Percentiles rank a stretch among this genome's conserved stretches.
Conservation (phyloP, 2,888 invertebrate species). For the Alloplasta piceator region DNA sequence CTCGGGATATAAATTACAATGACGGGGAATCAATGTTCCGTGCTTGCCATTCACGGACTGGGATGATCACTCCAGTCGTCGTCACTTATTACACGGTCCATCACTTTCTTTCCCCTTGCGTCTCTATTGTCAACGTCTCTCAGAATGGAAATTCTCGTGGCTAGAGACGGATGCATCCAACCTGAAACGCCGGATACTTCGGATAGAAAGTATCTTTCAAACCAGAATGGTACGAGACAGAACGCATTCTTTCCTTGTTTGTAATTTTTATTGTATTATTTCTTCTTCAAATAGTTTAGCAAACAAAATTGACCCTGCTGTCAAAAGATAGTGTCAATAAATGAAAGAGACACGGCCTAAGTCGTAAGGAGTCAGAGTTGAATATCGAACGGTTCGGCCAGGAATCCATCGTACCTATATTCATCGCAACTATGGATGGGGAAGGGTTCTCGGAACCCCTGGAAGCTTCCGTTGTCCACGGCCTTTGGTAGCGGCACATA, state of each 20-base stretch:
- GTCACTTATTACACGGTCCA: constrained; percentile 50
- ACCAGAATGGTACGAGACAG: no score
- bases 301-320: background rate
- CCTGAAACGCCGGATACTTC: no score
- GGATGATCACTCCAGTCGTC: constrained; percentile 39
- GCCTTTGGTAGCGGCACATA: constrained; percentile 68
- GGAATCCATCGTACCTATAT: no score
- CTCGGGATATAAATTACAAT: constrained; percentile 51
- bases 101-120: constrained; percentile 35
- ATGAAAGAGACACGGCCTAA: background rate
- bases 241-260: no score
- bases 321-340: background rate
- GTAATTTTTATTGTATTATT: no score
- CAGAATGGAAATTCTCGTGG: constrained; percentile 2
- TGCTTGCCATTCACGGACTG: constrained; percentile 42
- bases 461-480: constrained; percentile 55
- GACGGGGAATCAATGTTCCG: constrained; percentile 54
- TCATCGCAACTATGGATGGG: no score
- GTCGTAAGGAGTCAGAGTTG: no score
- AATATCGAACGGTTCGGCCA: no score
- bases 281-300: no score
- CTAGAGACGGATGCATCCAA: no score
- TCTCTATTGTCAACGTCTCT: constrained; percentile 10
- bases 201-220: no score
- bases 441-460: constrained; percentile 4